Evolutionary conservation across 2,888 invertebrate species (phyloP), one percentile per base, ranked within the genome.

Genomic region (Epinotia ramella): DNA sequence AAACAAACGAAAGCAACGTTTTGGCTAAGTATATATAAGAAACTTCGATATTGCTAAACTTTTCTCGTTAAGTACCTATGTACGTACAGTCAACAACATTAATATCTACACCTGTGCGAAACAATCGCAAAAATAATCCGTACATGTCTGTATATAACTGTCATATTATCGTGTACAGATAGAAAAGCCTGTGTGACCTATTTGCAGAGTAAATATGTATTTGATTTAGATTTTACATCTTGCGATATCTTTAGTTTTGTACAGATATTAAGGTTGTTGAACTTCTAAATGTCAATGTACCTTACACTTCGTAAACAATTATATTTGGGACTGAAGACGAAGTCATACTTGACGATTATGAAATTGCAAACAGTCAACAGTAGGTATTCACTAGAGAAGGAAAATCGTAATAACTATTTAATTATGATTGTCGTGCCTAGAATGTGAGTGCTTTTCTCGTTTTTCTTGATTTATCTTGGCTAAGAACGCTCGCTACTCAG

Each of bases 401-500:
- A 9, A 40, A 28, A n/a, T 53, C 49, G 16, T 49, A 40, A 9
- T n/a, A 53, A 7, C n/a, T n/a, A 40, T 9, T 40, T 40, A 7
- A 40, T 9, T 53, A 60, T 12, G 59, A 60, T 60, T 60, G 28
- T 13, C 16, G 13, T 28, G 5, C 40, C 40, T 40, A 44, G 13
- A 68, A 59, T 16, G 24, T 24, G n/a, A 53, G 16, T 53, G n/a
- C n/a, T 53, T 53, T 53, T 53, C 53, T 53, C 24, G 59, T 59
- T 24, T 44, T 46, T 16, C 44, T 69, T 24, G 13, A 28, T 63
- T 53, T 46, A 66, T 44, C 49, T 46, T 28, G 28, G 40, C 18
- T 62, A 56, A 57, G 59, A 64, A 63, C 28, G 73, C 16, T 74
- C 57, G 57, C 13, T 18, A 56, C 64, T 64, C 20, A n/a, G 68